phyloP scores from a whole-genome alignment of 1,140 invertebrate species.

The Euwallacea fornicatus region DNA sequence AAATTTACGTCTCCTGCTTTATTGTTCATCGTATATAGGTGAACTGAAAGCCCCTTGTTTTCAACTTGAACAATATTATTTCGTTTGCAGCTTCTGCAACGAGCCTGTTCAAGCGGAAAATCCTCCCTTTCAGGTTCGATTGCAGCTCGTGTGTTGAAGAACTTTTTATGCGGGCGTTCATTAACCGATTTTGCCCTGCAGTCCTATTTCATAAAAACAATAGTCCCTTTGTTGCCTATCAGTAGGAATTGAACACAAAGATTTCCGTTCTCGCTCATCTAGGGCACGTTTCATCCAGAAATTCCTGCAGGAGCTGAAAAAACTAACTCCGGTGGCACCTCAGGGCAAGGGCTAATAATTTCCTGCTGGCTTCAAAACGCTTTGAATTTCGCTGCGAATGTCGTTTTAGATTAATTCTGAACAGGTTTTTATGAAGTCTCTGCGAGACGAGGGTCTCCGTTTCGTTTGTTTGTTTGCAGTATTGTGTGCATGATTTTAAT shows the following conservation, averaged over 20 bases:
- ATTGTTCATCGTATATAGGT: background rate
- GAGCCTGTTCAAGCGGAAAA: too few species aligned
- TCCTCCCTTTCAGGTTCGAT: too few species aligned
- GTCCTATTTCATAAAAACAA: background rate
- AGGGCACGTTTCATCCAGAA: background rate
- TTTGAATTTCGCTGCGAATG: conserved; percentile 19
- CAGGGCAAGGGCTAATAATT: conserved; percentile 21
- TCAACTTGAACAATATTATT: too few species aligned
- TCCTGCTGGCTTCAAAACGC: conserved; percentile 16
- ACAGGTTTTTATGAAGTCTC: conserved; percentile 22
- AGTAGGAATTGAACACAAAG: background rate
- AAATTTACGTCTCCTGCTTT: conserved; percentile 1
- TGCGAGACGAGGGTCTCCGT: conserved; percentile 12
- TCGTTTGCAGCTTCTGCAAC: too few species aligned
- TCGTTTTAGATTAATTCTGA: conserved; percentile 13
- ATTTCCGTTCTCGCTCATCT: background rate
- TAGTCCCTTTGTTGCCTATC: background rate
- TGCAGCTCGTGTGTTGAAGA: too few species aligned
- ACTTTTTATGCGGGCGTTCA: too few species aligned
- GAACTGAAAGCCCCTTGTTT: too few species aligned
- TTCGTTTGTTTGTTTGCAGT: conserved; percentile 7
- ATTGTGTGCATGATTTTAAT: conserved; percentile 17
- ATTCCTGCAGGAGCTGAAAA: conserved; percentile 9
- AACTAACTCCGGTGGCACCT: background rate
- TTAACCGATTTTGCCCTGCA: too few species aligned